phyloP scores from a whole-genome alignment of 2,113 vertebrate genomes.

The Hoplias malabaricus region DNA sequence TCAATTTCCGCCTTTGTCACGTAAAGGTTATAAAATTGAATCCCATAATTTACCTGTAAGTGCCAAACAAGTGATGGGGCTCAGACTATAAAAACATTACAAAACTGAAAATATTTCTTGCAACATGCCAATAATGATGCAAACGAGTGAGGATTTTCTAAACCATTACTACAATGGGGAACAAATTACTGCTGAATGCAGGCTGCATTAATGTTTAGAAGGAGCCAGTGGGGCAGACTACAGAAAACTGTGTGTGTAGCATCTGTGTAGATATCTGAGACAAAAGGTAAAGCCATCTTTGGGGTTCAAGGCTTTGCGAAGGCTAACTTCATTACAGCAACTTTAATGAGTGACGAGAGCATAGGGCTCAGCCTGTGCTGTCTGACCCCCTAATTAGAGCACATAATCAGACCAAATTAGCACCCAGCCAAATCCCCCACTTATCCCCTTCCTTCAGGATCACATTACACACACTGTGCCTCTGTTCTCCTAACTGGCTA shows the following conservation, averaged over 20 bases:
- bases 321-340: constrained; percentile 63
- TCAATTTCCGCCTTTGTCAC: constrained; percentile 76
- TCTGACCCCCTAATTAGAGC: constrained; percentile 68
- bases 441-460: constrained; percentile 44
- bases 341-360: constrained; percentile 74
- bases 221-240: neutral
- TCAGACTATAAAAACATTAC: constrained; percentile 33
- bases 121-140: neutral
- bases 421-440: constrained; percentile 59
- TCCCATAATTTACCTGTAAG: constrained; percentile 67
- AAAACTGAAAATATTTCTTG: constrained; percentile 12
- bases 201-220: too few relatives aligned
- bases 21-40: constrained; percentile 64
- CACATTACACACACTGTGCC: constrained; percentile 57
- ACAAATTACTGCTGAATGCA: neutral
- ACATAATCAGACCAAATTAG: constrained; percentile 70
- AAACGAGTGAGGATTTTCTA: neutral
- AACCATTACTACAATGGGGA: neutral
- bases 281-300: constrained; percentile 28
- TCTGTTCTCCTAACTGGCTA: constrained; percentile 25
- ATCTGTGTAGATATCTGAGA: neutral
- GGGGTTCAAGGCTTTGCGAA: constrained; percentile 29
- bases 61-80: constrained; percentile 50
- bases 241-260: neutral
- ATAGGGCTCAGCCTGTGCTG: constrained; percentile 58